A percentile compares a stretch with the other conserved stretches of the same genome.
Conservation (phyloP, 2,113 vertebrate genomes). For the Prionailurus viverrinus region DNA sequence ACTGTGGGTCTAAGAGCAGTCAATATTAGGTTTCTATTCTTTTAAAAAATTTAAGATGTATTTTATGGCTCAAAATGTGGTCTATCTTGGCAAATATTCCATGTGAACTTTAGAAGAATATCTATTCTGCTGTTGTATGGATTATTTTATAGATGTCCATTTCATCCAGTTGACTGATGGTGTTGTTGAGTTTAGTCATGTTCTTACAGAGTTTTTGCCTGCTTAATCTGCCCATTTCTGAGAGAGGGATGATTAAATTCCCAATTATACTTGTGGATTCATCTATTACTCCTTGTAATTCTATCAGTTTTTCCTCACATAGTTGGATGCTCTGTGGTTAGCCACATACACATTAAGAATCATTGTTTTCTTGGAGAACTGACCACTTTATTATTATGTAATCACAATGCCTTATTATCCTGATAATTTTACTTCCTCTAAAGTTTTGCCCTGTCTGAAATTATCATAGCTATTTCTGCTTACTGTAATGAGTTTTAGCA, state of each 20-base stretch:
- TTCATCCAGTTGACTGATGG: neutral
- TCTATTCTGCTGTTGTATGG: neutral
- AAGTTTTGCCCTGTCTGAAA: neutral
- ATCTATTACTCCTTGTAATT: neutral
- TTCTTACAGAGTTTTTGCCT: neutral
- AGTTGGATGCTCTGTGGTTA: neutral
- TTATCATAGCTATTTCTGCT: neutral
- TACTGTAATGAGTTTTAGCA: neutral
- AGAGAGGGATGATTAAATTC: neutral
- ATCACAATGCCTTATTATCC: neutral
- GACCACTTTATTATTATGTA: neutral
- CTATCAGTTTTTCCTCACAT: neutral
- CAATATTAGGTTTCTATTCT: neutral
- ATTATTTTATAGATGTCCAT: neutral
- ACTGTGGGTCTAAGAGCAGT: neutral
- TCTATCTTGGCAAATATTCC: neutral
- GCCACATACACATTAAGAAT: neutral
- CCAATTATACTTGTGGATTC: neutral
- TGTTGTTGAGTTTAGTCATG: neutral
- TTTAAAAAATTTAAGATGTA: neutral
- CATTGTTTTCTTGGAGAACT: neutral
- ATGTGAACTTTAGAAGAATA: neutral
- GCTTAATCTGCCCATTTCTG: neutral
- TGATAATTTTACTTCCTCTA: neutral
- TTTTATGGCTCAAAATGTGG: neutral